Base-by-base conservation (phyloP, 2,113 vertebrate genomes). In the Rousettus leschenaultii region DNA sequence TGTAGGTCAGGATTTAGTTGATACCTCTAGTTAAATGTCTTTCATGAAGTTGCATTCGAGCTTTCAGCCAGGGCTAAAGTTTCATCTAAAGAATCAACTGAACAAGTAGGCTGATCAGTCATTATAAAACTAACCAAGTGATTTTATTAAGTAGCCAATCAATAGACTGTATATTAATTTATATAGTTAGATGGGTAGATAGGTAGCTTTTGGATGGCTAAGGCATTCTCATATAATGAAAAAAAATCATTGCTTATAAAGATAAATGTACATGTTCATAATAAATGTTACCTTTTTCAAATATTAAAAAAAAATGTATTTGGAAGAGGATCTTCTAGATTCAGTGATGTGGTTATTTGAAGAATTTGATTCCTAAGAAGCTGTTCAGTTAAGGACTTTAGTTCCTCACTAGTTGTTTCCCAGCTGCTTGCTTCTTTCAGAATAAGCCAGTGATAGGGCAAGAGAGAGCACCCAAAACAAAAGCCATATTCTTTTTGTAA, bases 261-360 rank as follows among this genome's bases (percentile, higher is more conserved):
- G 79, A 89, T 79, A 57, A 89, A 66, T 83, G 43, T 96, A 63
- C 57, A 51, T 97, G 77, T 93, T 85, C 18, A 79, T 94, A 96
- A 90, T 92, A 93, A 89, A 94, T 89, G 35, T 86, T 77, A 91
- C 57, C 59, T 77, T 80, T 97, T 96, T 94, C 63, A 95, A 68
- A 70, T 94, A 91, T 75, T 40, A 35, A 82, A 51, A 51, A 51
- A 15, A 51, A 51, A n/a, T n/a, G 48, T 13, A 77, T 22, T 7
- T 59, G 13, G 18, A 38, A 33, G 21, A 59, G 15, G 9, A 38
- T n/a, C 2, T n/a, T 53, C 22, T 63, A 75, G 48, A 83, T 75
- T 70, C 22, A 66, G 14, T 7, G 22, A 10, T 30, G 7, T n/a
- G 40, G 22, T 55, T 51, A 28, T 18, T 43, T 19, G 51, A 87